Evolutionary conservation across 2,797 vertebrate species (phyloP).

Genomic region (Neomorphus geoffroyi): DNA sequence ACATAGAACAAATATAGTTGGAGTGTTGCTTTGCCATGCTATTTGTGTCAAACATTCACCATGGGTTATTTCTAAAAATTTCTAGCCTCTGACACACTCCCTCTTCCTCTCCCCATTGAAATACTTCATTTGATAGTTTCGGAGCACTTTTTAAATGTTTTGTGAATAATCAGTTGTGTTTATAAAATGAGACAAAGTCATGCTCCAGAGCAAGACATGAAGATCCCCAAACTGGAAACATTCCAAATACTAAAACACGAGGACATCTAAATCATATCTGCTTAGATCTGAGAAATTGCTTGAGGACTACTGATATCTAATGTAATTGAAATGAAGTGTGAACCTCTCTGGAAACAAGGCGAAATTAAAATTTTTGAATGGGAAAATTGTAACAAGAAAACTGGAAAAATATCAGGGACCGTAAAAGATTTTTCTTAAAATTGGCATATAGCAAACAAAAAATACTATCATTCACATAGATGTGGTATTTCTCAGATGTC

Average conservation of each 20-base stretch:
- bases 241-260: background rate
- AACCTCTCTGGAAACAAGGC: background rate
- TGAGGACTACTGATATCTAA: background rate
- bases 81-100: background rate
- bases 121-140: background rate
- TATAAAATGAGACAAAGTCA: background rate
- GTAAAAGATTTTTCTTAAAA: background rate
- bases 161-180: background rate
- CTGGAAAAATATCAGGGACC: background rate
- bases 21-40: background rate
- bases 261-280: background rate
- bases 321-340: background rate
- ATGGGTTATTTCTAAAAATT: background rate
- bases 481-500: background rate
- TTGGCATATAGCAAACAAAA: background rate
- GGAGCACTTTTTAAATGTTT: background rate
- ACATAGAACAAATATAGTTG: fast-evolving
- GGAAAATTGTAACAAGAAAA: background rate
- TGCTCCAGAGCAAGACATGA: background rate
- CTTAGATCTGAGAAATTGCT: background rate
- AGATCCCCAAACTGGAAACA: background rate
- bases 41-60: background rate
- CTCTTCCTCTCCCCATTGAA: background rate
- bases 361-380: background rate
- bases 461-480: background rate